Base-by-base conservation (phyloP, 2,797 vertebrate species). In the Sparidentex hasta region DNA sequence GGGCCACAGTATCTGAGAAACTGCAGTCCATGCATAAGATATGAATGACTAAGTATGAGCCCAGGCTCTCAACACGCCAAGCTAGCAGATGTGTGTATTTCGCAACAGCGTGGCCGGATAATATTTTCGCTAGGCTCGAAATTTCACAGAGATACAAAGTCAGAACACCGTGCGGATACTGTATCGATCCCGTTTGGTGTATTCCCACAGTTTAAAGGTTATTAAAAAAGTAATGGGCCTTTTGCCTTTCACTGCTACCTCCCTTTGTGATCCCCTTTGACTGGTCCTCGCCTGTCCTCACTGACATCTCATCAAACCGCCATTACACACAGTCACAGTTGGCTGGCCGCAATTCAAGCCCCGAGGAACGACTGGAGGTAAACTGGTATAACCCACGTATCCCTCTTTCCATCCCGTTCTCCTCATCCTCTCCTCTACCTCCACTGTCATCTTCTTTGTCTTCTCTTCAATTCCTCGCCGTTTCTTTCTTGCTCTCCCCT, bases 21-120 rank as follows among this genome's bases (percentile, higher is more conserved):
- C 61, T 74, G 72, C 75, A 65, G 70, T 59, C 71, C 82, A 78
- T 83, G 85, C 86, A 87, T 80, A 83, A 81, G 61, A 85, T 74
- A 85, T 78, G 82, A 87, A 80, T 88, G 90, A 83, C 74, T 68
- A 72, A 86, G 71, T 80, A 74, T 61, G 65, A 86, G 75, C 70
- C 59, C 63, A 29, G 76, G 44, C 68, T 54, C 62, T 75, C 25
- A 54, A 62, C 72, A 68, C 46, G 58, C 58, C 71, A 75, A 64
- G 62, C 65, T 20, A 23, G 71, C 70, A 87, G 57, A 85, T 74
- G 67, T 62, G 72, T 23, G 68, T 27, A 66, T 52, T 52, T 63
- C 69, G 55, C 41, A 58, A 48, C 64, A 74, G 48, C 29, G 43
- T 56, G 56, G 23, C 38, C 5, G 62, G 65, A 43, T 48, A 63